Evolutionary conservation across 2,888 invertebrate species (phyloP).

Genomic region (Amphipyra berbera): DNA sequence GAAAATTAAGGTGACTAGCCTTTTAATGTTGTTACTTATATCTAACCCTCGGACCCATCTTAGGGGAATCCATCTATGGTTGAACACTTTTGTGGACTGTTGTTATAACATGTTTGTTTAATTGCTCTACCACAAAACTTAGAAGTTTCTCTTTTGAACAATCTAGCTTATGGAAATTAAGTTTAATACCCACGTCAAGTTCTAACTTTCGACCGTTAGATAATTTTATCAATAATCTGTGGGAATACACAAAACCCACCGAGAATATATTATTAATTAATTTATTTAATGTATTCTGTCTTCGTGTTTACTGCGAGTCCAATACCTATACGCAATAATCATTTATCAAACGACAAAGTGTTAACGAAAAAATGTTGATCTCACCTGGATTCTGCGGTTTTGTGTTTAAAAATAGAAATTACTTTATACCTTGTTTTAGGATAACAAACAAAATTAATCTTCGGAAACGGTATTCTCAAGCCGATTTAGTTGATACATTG

Average conservation of each 20-base stretch:
- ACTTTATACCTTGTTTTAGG: background rate
- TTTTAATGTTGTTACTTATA: too few species aligned
- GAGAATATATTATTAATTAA: slow-evolving; percentile 3
- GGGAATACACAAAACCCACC: slow-evolving; percentile 18
- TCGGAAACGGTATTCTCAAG: slow-evolving; percentile 3
- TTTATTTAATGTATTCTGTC: slow-evolving; percentile 17
- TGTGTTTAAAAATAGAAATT: slow-evolving; percentile 11
- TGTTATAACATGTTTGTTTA: background rate
- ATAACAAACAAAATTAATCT: slow-evolving; percentile 1
- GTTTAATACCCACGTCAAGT: background rate
- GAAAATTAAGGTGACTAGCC: too few species aligned
- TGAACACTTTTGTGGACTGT: too few species aligned
- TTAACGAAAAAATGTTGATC: slow-evolving; percentile 9
- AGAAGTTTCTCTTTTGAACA: too few species aligned
- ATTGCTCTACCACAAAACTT: background rate
- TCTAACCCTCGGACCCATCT: too few species aligned
- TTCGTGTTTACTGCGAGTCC: background rate
- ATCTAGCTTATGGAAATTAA: background rate
- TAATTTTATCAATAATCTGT: slow-evolving; percentile 3
- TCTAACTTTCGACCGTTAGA: slow-evolving; percentile 5
- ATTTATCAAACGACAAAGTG: background rate
- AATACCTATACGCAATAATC: slow-evolving; percentile 1
- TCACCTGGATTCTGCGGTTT: slow-evolving; percentile 15
- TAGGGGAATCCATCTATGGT: too few species aligned
- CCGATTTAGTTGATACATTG: too few species aligned